These are phyloP conservation scores for Anguilla pacifica DNA, from an alignment of 2,797 vertebrate species.

Conservation along the genomic window DNA sequence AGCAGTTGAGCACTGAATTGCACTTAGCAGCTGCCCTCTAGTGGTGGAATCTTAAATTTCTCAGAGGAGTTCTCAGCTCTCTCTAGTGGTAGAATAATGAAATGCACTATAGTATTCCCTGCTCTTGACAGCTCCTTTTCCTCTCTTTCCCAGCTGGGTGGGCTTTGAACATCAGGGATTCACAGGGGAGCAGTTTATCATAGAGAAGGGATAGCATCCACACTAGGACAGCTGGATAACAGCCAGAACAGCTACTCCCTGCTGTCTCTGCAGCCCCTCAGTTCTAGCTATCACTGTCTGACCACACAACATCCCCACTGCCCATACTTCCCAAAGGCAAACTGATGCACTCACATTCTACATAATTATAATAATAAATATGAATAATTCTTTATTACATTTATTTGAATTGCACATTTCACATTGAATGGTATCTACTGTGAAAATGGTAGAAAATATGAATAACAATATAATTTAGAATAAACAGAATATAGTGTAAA, in stretches of 20 bases:
- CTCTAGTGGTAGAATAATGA: neutral
- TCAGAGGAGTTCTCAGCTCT: neutral
- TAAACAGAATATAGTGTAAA: no score
- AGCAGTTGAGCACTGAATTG: neutral
- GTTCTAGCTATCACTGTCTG: slow-evolving; percentile 69
- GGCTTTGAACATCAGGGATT: slow-evolving; percentile 72
- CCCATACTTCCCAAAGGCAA: neutral
- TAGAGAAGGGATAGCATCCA: slow-evolving; percentile 90
- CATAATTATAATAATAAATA: neutral
- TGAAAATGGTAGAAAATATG: no score
- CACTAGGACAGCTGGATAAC: slow-evolving; percentile 91
- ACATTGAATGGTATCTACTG: no score
- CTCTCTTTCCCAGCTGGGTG: slow-evolving; percentile 68
- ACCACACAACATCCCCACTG: neutral
- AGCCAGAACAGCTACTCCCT: slow-evolving; percentile 84
- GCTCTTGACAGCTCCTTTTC: neutral
- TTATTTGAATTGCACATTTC: neutral
- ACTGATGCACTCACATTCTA: neutral
- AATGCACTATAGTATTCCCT: neutral
- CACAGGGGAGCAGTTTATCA: slow-evolving; percentile 83
- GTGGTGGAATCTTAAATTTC: neutral
- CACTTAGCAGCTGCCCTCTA: neutral
- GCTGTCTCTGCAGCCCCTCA: slow-evolving; percentile 81
- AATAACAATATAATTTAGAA: no score
- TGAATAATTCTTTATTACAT: neutral